Evolutionary conservation across 2,888 invertebrate species (phyloP).

Genomic region (Pterostichus niger): DNA sequence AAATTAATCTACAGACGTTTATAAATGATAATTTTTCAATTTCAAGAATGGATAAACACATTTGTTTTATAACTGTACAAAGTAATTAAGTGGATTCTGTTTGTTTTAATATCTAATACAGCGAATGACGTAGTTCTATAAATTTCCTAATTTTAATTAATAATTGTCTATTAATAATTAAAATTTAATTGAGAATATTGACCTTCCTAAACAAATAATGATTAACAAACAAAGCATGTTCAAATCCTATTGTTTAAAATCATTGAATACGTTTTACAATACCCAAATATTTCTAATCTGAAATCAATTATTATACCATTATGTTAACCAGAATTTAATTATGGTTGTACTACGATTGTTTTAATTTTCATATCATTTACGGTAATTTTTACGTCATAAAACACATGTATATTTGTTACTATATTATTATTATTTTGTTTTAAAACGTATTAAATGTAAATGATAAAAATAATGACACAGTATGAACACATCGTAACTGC

Average conservation of each 20-base stretch:
- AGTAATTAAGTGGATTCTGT: neutral
- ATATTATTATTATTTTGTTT: too few species aligned
- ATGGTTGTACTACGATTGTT: neutral
- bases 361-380: too few species aligned
- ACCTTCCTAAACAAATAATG: neutral
- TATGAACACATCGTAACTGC: too few species aligned
- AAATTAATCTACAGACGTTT: too few species aligned
- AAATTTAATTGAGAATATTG: slow-evolving; percentile 16
- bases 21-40: too few species aligned
- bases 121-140: neutral
- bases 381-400: too few species aligned
- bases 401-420: too few species aligned
- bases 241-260: slow-evolving; percentile 2
- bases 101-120: neutral
- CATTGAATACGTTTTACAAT: neutral
- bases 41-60: too few species aligned
- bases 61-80: too few species aligned
- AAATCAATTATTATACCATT: slow-evolving; percentile 21
- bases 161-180: slow-evolving; percentile 6
- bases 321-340: neutral
- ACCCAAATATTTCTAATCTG: slow-evolving; percentile 8
- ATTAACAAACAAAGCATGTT: neutral
- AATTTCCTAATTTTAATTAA: neutral
- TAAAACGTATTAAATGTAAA: too few species aligned
- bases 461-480: too few species aligned